phyloP scores from a whole-genome alignment of 2,113 vertebrate species.

The Ivindomyrus marchei region DNA sequence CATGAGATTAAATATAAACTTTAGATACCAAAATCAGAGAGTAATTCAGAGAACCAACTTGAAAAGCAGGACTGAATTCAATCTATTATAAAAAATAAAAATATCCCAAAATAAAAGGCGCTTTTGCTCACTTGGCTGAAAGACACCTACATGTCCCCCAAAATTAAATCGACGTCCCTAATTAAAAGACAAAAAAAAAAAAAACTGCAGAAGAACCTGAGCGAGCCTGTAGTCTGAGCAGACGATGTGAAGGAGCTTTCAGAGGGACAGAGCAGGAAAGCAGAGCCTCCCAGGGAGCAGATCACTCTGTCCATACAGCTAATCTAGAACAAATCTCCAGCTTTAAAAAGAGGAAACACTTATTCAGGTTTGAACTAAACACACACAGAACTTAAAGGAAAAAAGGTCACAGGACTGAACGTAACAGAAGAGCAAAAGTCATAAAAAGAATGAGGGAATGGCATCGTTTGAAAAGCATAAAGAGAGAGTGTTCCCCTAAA shows the following conservation, averaged over 20 bases:
- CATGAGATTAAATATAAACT: constrained; percentile 26
- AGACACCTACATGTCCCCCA: neutral
- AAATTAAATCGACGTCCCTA: neutral
- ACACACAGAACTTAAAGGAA: neutral
- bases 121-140: neutral
- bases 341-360: constrained; percentile 12
- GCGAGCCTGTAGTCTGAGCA: neutral
- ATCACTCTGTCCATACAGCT: constrained; percentile 1
- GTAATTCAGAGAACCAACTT: neutral
- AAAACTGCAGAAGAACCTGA: neutral
- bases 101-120: neutral
- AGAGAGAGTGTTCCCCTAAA: constrained; percentile 38
- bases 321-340: constrained; percentile 37
- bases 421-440: constrained; percentile 34
- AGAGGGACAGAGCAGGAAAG: neutral
- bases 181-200: constrained; percentile 28
- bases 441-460: constrained; percentile 34
- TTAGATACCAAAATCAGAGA: neutral
- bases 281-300: neutral
- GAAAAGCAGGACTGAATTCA: neutral
- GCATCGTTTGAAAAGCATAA: constrained; percentile 20
- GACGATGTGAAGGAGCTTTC: neutral
- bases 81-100: neutral
- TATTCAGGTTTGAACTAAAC: neutral
- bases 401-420: neutral